Evolutionary conservation across 2,888 invertebrate genomes (phyloP).

Genomic region (Strigamia maritima): DNA sequence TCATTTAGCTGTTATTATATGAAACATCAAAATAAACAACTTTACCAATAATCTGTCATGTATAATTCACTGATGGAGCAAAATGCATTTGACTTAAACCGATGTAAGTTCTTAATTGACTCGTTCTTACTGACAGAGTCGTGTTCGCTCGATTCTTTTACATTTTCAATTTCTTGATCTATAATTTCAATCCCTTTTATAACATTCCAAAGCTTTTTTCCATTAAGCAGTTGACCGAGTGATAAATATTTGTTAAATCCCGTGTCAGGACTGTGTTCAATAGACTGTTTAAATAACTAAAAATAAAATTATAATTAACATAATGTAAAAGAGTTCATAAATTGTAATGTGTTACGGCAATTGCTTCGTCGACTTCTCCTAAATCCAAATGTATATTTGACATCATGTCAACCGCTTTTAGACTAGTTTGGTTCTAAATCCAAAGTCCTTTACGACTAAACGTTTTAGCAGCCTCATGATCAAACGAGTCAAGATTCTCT

Average conservation of each 20-base stretch:
- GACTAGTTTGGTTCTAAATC: constrained; percentile 51
- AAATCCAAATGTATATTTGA: constrained; percentile 52
- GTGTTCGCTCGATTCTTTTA: neutral
- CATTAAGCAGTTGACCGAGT: constrained; percentile 53
- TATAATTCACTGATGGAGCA: constrained; percentile 24
- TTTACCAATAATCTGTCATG: constrained; percentile 36
- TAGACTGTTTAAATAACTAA: constrained; percentile 44
- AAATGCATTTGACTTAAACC: neutral
- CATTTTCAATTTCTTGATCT: constrained; percentile 44
- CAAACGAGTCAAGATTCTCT: constrained; percentile 52
- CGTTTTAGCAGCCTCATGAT: constrained; percentile 53
- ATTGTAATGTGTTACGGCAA: neutral
- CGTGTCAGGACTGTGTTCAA: constrained; percentile 51
- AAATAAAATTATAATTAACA: neutral
- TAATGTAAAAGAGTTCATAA: neutral
- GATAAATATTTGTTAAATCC: constrained; percentile 55
- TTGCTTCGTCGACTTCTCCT: constrained; percentile 51
- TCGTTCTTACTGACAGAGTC: neutral
- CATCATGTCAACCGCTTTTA: constrained; percentile 51
- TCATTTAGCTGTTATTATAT: neutral
- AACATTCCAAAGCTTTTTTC: constrained; percentile 52
- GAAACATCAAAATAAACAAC: neutral
- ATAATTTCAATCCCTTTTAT: constrained; percentile 53
- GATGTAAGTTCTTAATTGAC: neutral
- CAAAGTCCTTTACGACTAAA: constrained; percentile 52